phyloP scores from a whole-genome alignment of 1,140 invertebrate genomes.

The Dolichoris vasculosae region DNA sequence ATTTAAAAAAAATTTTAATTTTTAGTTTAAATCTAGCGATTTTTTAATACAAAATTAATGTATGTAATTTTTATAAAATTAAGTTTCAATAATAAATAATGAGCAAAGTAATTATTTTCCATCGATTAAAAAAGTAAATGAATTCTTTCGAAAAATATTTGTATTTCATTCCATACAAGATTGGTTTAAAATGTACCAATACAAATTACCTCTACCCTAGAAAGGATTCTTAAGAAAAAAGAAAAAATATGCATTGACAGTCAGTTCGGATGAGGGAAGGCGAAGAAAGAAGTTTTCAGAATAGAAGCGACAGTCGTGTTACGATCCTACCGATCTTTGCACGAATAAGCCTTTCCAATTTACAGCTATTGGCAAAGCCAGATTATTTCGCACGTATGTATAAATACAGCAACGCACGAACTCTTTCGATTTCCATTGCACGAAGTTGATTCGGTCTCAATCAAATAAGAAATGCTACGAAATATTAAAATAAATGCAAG shows the following conservation, averaged over 20 bases:
- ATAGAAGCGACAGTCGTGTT: background rate
- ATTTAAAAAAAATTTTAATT: no score
- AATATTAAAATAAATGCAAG: no score
- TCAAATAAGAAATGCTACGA: background rate
- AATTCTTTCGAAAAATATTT: no score
- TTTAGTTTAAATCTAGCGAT: no score
- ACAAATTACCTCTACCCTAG: background rate
- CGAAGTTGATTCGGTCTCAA: background rate
- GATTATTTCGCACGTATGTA: conserved; percentile 50
- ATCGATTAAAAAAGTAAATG: no score
- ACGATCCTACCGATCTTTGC: background rate
- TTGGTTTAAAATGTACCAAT: background rate
- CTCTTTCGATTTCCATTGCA: background rate
- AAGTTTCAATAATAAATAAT: no score
- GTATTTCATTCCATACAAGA: background rate
- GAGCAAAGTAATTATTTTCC: no score
- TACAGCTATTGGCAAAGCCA: conserved; percentile 57
- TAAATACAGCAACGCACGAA: background rate
- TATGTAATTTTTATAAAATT: no score
- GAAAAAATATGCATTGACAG: no score
- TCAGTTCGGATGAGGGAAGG: background rate
- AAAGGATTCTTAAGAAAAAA: background rate
- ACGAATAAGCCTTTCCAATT: conserved; percentile 59
- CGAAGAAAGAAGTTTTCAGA: background rate
- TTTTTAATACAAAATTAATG: no score